Conservation (phyloP, 1,140 invertebrate species). For the Ectropis grisescens region DNA sequence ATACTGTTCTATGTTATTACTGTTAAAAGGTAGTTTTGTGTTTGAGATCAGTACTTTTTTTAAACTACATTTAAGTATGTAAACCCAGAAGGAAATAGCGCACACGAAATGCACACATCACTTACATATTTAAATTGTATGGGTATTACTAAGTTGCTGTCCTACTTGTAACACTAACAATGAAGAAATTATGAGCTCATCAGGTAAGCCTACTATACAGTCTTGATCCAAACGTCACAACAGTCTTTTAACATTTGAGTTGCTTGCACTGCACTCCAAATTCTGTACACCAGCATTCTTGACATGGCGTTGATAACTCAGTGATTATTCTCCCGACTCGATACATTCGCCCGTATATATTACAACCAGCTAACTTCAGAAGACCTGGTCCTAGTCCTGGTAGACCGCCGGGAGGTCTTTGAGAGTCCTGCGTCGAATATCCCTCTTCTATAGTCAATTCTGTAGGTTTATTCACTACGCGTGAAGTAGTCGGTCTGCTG, state of each 20-base stretch:
- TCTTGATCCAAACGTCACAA: no score
- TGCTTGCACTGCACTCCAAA: conserved; percentile 87
- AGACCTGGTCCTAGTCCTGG: conserved; percentile 59
- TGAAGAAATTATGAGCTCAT: no score
- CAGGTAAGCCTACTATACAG: no score
- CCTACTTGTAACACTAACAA: no score
- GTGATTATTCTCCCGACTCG: conserved; percentile 85
- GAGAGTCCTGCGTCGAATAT: conserved; percentile 6
- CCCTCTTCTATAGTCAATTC: conserved; percentile 22
- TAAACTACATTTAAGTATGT: no score
- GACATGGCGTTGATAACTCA: conserved; percentile 85
- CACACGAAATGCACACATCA: no score
- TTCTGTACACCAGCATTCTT: conserved; percentile 89
- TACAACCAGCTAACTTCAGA: conserved; percentile 88
- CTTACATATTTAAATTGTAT: no score
- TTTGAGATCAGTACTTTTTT: no score
- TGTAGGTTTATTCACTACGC: conserved; percentile 21
- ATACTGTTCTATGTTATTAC: no score
- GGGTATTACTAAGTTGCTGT: no score
- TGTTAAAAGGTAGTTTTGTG: no score
- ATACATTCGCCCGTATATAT: conserved; percentile 93
- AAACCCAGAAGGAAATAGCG: no score
- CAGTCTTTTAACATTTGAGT: conserved; percentile 74
- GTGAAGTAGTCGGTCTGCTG: conserved; percentile 11
- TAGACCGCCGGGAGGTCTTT: conserved; percentile 16